Conservation (phyloP, 2,888 invertebrate genomes). For the Quadroppia sp. region DNA sequence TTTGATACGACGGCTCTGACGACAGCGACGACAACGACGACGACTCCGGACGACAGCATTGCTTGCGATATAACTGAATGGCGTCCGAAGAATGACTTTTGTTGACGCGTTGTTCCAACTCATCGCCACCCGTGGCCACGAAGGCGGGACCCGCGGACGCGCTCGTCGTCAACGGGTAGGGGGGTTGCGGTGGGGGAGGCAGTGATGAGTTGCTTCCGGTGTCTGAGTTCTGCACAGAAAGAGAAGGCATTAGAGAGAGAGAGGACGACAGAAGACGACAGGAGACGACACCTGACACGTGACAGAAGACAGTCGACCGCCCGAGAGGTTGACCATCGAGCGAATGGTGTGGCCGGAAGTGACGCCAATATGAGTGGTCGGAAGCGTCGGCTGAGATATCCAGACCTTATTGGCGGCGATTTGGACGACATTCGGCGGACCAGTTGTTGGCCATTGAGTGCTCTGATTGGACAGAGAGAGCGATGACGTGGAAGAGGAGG, state of each 20-base stretch:
- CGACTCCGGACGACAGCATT: background rate
- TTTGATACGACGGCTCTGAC: background rate
- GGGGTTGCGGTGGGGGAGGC: too few species aligned
- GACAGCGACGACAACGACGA: background rate
- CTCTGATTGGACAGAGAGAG: background rate
- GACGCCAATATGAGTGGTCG: background rate
- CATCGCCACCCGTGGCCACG: background rate
- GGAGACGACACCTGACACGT: too few species aligned
- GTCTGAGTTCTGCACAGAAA: too few species aligned
- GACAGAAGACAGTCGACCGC: too few species aligned
- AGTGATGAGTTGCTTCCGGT: too few species aligned
- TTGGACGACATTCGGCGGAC: background rate
- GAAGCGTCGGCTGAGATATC: conserved; percentile 39
- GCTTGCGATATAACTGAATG: background rate
- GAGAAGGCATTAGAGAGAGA: too few species aligned
- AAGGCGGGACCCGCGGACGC: too few species aligned
- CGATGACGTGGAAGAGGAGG: background rate
- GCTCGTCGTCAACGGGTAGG: too few species aligned
- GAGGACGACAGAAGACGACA: too few species aligned
- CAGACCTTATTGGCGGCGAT: conserved; percentile 21
- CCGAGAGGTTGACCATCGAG: conserved; percentile 32
- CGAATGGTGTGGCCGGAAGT: background rate
- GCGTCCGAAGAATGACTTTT: background rate
- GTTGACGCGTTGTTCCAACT: background rate
- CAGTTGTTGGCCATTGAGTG: background rate